Evolutionary conservation across 1,140 invertebrate genomes (phyloP), one percentile per base, ranked within the genome.

Genomic region (Holcopasites calliopsidis): DNA sequence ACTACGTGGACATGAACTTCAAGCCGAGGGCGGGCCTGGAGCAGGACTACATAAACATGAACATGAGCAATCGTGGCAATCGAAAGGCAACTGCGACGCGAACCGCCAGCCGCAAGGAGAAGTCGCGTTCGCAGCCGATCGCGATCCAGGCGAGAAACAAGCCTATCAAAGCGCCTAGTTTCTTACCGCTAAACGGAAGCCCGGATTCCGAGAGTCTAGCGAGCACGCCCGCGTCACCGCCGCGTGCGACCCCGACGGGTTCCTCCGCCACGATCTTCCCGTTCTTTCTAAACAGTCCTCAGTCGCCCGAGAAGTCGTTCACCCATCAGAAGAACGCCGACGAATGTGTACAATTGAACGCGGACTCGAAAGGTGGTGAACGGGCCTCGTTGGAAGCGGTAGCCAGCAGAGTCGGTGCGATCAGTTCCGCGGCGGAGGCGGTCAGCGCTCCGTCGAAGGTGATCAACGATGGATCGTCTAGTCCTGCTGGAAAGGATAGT

Each of bases 1-100:
- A 93, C 42, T 94, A 95, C 79, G 93, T 95, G 2, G 93, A 94
- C 73, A 95, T 94, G 94, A 91, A 92, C 0, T 92, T 91, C 38
- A 91, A 91, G 69, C 57, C 84, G 0, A 87, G 90, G 58, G 85
- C 82, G 26, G 87, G 66, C 47, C 66, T 88, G 11, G 90, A 92
- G 50, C 90, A 91, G 55, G 89, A 92, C 26, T 92, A 92, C 33
- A 92, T 92, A 68, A 91, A 92, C 60, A 91, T 92, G 89, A 91
- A 84, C 61, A 88, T 88, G 79, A 86, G 79, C 75, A 62, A 81
- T 80, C 85, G 76, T n/a, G 75, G 79, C 31, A 82, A 80, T 18
- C 74, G 83, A 47, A 79, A 82, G 64, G 0, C 23, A 42, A 74
- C 66, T 38, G 79, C 84, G 60, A 79, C 84, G 40, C 82, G 89